Evolutionary conservation across 2,888 invertebrate species (phyloP), one percentile per base, ranked within the genome.

Genomic region (Himalopsyche kuldschensis): DNA sequence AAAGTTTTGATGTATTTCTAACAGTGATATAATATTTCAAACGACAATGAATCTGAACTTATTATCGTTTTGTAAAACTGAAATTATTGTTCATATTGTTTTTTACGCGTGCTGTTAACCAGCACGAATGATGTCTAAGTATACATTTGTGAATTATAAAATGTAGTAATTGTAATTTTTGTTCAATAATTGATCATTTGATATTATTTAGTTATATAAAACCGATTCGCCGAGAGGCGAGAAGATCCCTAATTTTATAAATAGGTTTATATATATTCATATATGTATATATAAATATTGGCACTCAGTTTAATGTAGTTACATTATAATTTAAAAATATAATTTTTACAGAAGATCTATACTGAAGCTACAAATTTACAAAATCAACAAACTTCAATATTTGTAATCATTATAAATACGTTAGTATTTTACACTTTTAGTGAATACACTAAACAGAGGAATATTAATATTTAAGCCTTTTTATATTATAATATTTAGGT

Each of bases 331-430:
- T 69, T 69, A 69, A 69, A 69, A 69, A 69, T 69, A 69, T 69
- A 15, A 27, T 69, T 69, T 69, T 27, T 27, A 69, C 24, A 69
- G 24, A 27, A 69, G 20, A 8, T 27, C 20, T 69, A 27, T 69
- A 69, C 69, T 69, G 69, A 69, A 69, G 69, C 69, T 69, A 69
- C 69, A 69, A 69, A 69, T 69, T 69, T 69, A 69, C 69, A 69
- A 69, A 69, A 27, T 69, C 69, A 69, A 69, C 69, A 24, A 69
- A 69, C 15, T 69, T 69, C 15, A 69, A 69, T 69, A 27, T 27
- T 69, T 69, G 20, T 27, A 69, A 69, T 69, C 20, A 27, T 69
- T 69, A 69, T 30, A 69, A 69, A 69, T 27, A 69, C 30, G 69
- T 69, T 15, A 27, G 69, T 69, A 69, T 69, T 27, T 27, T 69